These are phyloP conservation scores for Poeciliopsis turneri DNA, from an alignment of 2,797 vertebrate species.

Conservation along the genomic window DNA sequence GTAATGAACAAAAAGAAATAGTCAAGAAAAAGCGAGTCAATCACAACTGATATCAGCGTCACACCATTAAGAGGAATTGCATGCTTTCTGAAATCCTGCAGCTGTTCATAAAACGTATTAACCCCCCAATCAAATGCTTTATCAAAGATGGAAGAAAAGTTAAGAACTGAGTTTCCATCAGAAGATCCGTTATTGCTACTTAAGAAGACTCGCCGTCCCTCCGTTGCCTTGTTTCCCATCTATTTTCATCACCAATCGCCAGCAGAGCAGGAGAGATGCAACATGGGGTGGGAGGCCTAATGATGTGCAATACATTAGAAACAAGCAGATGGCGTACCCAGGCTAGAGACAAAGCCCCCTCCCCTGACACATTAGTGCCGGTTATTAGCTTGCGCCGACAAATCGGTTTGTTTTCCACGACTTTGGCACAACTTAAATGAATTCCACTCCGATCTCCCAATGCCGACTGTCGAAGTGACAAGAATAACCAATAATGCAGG, in stretches of 20 bases:
- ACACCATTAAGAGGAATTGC: neutral
- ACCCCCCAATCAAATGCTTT: constrained; percentile 8
- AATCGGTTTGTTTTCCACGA: constrained; percentile 72
- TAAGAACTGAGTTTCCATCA: constrained; percentile 3
- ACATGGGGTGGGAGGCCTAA: constrained; percentile 61
- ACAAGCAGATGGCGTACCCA: constrained; percentile 80
- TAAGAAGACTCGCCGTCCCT: constrained; percentile 40
- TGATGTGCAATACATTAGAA: constrained; percentile 77
- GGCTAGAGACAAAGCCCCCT: constrained; percentile 78
- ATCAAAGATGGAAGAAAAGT: neutral
- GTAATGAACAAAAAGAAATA: neutral
- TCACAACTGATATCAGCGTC: neutral
- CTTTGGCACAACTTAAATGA: constrained; percentile 67
- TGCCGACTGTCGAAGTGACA: constrained; percentile 33
- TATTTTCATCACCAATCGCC: constrained; percentile 67
- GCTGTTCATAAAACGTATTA: neutral
- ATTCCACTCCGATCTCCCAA: constrained; percentile 37
- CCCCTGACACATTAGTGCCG: constrained; percentile 72
- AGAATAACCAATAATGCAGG: constrained; percentile 27
- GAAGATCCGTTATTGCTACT: constrained; percentile 57
- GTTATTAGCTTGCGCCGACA: constrained; percentile 76
- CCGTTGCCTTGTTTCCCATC: constrained; percentile 59
- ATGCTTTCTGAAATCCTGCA: neutral
- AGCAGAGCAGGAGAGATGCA: constrained; percentile 48
- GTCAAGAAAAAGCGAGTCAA: neutral